These are phyloP conservation scores for Actinia equina DNA, from an alignment of 64 coral and sea anemone genomes.

Conservation along the genomic window DNA sequence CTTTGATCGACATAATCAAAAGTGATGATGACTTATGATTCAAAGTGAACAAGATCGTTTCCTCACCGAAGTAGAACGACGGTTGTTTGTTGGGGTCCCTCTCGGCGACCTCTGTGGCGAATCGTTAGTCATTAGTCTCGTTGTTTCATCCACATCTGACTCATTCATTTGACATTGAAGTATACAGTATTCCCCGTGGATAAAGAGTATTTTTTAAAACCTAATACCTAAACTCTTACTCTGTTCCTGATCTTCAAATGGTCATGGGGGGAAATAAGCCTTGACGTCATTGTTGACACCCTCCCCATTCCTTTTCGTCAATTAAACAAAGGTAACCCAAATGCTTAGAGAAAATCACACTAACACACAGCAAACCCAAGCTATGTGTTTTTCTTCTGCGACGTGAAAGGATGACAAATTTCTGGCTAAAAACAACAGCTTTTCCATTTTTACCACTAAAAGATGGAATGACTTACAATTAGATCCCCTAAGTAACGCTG, in stretches of 20 bases:
- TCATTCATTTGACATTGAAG: slow-evolving; percentile 65
- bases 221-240: background rate
- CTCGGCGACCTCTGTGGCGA: slow-evolving; percentile 3
- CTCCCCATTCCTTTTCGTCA: background rate
- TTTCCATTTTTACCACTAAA: no score
- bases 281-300: slow-evolving; percentile 66
- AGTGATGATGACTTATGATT: background rate
- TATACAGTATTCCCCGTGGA: background rate
- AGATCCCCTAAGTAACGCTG: no score
- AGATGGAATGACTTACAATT: no score
- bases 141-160: slow-evolving; percentile 70
- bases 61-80: slow-evolving; percentile 22
- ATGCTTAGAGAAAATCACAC: no score
- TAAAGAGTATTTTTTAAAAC: background rate
- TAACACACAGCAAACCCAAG: no score
- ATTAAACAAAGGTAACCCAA: background rate
- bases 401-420: no score
- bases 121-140: slow-evolving; percentile 84
- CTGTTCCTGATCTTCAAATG: background rate
- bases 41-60: slow-evolving; percentile 30
- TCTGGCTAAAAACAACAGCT: no score
- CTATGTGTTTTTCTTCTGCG: no score
- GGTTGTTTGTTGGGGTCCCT: slow-evolving; percentile 10
- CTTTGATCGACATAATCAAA: background rate
- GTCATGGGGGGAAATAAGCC: slow-evolving; percentile 63